phyloP scores from a whole-genome alignment of 2,888 invertebrate genomes.

The Dendrolimus houi region DNA sequence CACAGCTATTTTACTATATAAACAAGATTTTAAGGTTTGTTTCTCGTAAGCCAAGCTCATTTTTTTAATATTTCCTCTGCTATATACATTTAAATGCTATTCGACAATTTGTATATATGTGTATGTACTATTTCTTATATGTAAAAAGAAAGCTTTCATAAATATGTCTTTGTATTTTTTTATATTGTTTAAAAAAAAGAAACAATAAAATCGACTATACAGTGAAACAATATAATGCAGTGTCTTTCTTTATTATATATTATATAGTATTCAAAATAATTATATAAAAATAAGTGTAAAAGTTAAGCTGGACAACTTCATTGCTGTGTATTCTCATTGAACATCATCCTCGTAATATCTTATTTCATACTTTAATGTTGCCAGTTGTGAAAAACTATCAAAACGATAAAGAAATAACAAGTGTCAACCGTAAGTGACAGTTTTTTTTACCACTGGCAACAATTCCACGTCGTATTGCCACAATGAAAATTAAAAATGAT shows the following conservation, averaged over 20 bases:
- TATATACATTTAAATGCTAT: conserved; percentile 11
- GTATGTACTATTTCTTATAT: too few species aligned
- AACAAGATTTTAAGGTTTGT: too few species aligned
- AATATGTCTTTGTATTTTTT: too few species aligned
- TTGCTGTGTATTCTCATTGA: not conserved
- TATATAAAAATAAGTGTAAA: conserved; percentile 8
- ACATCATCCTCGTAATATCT: not conserved
- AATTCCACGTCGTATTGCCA: not conserved
- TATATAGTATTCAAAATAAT: not conserved
- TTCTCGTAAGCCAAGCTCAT: too few species aligned
- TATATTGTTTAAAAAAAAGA: conserved; percentile 6
- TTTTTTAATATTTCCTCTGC: too few species aligned
- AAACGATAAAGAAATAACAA: too few species aligned
- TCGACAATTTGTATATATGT: conserved; percentile 8
- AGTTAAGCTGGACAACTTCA: not conserved
- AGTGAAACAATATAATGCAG: conserved; percentile 8
- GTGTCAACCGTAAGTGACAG: too few species aligned
- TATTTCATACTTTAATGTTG: not conserved
- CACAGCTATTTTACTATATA: too few species aligned
- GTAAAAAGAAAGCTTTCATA: too few species aligned
- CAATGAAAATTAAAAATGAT: not conserved
- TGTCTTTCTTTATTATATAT: conserved; percentile 13
- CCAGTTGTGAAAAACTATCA: not conserved
- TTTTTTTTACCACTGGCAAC: not conserved
- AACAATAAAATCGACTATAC: conserved; percentile 26